Conservation (phyloP, 53 echinoderm and acorn worm species). For the Stichopus horrens region DNA sequence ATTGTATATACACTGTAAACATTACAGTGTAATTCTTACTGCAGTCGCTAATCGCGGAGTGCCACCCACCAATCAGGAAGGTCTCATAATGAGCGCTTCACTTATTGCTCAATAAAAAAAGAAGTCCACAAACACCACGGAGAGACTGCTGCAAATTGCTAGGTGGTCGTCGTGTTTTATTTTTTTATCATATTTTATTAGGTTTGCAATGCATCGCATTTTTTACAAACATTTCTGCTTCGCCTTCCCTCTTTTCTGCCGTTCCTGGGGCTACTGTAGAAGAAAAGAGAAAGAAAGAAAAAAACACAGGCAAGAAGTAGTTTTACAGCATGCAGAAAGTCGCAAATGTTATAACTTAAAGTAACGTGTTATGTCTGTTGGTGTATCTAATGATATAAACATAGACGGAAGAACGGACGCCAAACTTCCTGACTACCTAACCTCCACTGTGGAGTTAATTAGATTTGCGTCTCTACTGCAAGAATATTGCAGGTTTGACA, state of each 20-base stretch:
- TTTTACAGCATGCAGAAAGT: not conserved
- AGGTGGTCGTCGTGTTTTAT: no score
- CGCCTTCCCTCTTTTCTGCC: no score
- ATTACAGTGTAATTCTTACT: no score
- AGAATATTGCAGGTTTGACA: slow-evolving; percentile 13
- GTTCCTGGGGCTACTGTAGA: no score
- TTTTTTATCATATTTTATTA: no score
- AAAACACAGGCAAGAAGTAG: not conserved
- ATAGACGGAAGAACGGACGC: slow-evolving; percentile 46
- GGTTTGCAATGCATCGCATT: no score
- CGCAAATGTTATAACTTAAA: slow-evolving; percentile 30
- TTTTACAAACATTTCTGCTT: no score
- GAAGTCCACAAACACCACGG: not conserved
- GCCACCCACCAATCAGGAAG: not conserved
- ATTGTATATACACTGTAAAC: no score
- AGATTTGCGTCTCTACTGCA: slow-evolving; percentile 33
- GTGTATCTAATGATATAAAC: slow-evolving; percentile 47
- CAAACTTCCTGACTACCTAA: slow-evolving; percentile 31
- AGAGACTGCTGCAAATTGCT: no score
- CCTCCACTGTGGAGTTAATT: slow-evolving; percentile 39
- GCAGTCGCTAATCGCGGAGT: not conserved
- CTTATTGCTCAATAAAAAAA: not conserved
- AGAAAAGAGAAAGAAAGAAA: not conserved
- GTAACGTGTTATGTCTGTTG: slow-evolving; percentile 25
- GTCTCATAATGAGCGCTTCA: not conserved